phyloP scores from a whole-genome alignment of 2,888 invertebrate genomes.

The Drosophila suboccidentalis region DNA sequence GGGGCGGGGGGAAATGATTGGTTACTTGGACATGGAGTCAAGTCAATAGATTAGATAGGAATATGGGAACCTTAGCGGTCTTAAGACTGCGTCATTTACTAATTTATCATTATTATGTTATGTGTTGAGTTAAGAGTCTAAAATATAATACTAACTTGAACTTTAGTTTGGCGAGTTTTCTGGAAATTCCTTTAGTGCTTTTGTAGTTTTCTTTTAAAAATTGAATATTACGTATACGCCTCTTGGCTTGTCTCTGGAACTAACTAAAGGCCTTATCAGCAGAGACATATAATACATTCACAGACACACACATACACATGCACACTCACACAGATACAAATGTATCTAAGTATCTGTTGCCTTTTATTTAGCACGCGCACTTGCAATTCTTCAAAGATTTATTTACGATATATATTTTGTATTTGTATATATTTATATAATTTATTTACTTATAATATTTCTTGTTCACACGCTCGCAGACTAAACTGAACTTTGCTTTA shows the following conservation, averaged over 20 bases:
- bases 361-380: conserved; percentile 14
- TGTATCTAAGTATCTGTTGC: neutral
- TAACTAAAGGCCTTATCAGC: conserved; percentile 46
- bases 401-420: conserved; percentile 9
- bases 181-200: conserved; percentile 33
- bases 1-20: neutral
- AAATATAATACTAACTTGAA: conserved; percentile 31
- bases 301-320: conserved; percentile 1
- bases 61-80: conserved; percentile 30
- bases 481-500: conserved; percentile 52
- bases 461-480: conserved; percentile 46
- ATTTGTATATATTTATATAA: conserved; percentile 14
- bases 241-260: conserved; percentile 25
- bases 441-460: conserved; percentile 32
- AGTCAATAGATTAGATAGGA: conserved; percentile 60
- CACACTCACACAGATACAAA: neutral
- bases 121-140: conserved; percentile 6
- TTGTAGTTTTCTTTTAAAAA: conserved; percentile 7
- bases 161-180: conserved; percentile 18
- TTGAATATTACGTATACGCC: conserved; percentile 69
- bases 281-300: neutral
- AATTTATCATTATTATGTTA: conserved; percentile 69
- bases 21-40: conserved; percentile 53
- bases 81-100: conserved; percentile 76
- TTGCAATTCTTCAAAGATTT: neutral